Conservation (phyloP, 1,140 invertebrate species). For the Papilio machaon region DNA sequence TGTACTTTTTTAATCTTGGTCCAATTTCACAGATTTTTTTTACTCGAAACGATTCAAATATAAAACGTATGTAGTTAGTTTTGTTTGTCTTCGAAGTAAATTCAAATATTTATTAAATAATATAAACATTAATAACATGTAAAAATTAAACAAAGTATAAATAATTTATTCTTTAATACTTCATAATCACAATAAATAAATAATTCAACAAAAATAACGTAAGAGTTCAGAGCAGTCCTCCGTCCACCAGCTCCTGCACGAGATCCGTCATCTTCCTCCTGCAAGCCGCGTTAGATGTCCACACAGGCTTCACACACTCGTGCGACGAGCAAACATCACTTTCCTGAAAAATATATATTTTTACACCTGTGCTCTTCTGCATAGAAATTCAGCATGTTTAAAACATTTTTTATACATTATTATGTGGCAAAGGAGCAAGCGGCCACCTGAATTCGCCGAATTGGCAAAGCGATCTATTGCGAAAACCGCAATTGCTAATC, state of each 20-base stretch:
- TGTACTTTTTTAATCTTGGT: too few relatives aligned
- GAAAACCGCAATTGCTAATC: too few relatives aligned
- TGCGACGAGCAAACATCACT: slow-evolving; percentile 57
- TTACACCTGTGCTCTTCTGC: neutral
- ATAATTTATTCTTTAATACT: neutral
- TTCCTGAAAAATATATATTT: slow-evolving; percentile 57
- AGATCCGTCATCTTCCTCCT: slow-evolving; percentile 84
- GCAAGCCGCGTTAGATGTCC: slow-evolving; percentile 81
- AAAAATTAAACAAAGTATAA: neutral
- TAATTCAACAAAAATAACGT: neutral
- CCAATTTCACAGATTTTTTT: too few relatives aligned
- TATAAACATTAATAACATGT: too few relatives aligned
- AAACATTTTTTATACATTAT: too few relatives aligned
- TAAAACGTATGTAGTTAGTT: too few relatives aligned
- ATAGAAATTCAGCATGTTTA: neutral
- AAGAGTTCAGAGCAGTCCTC: slow-evolving; percentile 46
- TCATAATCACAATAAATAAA: slow-evolving; percentile 27
- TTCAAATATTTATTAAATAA: too few relatives aligned
- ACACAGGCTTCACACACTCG: slow-evolving; percentile 65
- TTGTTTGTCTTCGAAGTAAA: too few relatives aligned
- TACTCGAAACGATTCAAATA: too few relatives aligned
- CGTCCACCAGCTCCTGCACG: slow-evolving; percentile 83
- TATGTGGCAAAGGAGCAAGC: too few relatives aligned
- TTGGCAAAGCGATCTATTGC: too few relatives aligned
- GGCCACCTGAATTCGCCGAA: too few relatives aligned